Evolutionary conservation across 2,888 invertebrate genomes (phyloP), one percentile per base, ranked within the genome.

Genomic region (Torymus auratus): DNA sequence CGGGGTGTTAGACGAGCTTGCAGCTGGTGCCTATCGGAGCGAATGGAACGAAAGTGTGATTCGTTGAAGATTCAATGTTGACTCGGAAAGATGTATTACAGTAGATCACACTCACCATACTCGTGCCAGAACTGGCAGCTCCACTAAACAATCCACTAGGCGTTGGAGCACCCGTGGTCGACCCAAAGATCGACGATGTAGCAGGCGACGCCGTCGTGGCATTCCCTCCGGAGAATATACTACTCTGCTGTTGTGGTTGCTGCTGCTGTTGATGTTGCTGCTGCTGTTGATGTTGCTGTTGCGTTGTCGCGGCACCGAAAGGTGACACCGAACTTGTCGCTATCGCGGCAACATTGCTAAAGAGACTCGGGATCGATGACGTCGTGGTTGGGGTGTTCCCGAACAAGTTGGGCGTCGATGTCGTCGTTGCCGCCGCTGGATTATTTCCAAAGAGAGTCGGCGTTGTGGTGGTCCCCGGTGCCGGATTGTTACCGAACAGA

Each of bases 221-320:
- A 11, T 20, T 75, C n/a, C 50, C n/a, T 3, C 79, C 82, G 7
- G 79, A 76, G 53, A 82, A 82, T 65, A 82, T 76, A n/a, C 28
- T 76, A 2, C 53, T 50, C 41, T 11, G 50, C 56, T 11, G 52
- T n/a, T 2, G n/a, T 4, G 60, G 61, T 28, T 62, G 77, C n/a
- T 58, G 62, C 20, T 80, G 80, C 1, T 41, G 41, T 50, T 11
- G 50, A 50, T 10, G 50, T 17, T 80, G 80, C 1, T 41, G 41
- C 23, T 11, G 50, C 56, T 10, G 50, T 17, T 2, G n/a, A 7
- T 67, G 60, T 28, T 61, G 77, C 14, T 56, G 62, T 52, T 80
- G 80, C 0, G 65, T 23, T 15, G 64, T 13, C 10, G 79, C 5
- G 2, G n/a, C 52, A 0, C 77, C 80, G 15, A 82, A 82, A 2